Evolutionary conservation across 35 echinoderm and acorn worm genomes (phyloP).

Genomic region (Patiria miniata): DNA sequence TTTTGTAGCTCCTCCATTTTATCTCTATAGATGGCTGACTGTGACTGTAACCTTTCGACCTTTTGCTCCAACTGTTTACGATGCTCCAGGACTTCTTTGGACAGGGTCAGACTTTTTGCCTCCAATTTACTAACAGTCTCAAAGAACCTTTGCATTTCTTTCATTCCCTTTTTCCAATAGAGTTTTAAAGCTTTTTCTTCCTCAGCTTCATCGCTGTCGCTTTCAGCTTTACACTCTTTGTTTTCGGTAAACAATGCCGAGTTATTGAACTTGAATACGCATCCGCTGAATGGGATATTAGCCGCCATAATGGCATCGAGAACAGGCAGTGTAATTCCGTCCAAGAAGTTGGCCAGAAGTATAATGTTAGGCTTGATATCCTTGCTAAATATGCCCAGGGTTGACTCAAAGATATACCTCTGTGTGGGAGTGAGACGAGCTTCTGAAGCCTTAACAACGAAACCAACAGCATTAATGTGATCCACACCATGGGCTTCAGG

Average conservation of each 20-base stretch:
- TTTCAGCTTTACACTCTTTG: neutral
- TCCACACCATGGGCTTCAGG: constrained; percentile 22
- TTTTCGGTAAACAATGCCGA: constrained; percentile 57
- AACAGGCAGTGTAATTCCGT: constrained; percentile 52
- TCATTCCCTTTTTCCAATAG: constrained; percentile 56
- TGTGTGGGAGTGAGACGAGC: constrained; percentile 58
- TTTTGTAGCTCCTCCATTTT: no score
- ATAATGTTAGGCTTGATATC: constrained; percentile 68
- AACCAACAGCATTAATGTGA: constrained; percentile 63
- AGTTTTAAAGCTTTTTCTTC: constrained; percentile 44
- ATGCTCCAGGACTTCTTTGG: neutral
- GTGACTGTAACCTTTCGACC: no score
- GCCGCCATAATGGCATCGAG: constrained; percentile 46
- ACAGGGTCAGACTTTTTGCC: neutral
- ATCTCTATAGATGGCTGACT: no score
- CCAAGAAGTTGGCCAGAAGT: constrained; percentile 59
- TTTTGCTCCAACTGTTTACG: neutral
- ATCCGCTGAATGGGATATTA: constrained; percentile 31
- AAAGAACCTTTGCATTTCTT: constrained; percentile 25
- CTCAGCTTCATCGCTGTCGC: neutral
- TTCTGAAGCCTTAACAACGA: constrained; percentile 49
- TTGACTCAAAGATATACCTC: constrained; percentile 60
- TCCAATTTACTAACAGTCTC: neutral
- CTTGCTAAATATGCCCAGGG: constrained; percentile 59
- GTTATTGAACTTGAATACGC: constrained; percentile 69